Conservation (phyloP, 1,140 invertebrate species). For the Cyrtorhinus lividipennis region DNA sequence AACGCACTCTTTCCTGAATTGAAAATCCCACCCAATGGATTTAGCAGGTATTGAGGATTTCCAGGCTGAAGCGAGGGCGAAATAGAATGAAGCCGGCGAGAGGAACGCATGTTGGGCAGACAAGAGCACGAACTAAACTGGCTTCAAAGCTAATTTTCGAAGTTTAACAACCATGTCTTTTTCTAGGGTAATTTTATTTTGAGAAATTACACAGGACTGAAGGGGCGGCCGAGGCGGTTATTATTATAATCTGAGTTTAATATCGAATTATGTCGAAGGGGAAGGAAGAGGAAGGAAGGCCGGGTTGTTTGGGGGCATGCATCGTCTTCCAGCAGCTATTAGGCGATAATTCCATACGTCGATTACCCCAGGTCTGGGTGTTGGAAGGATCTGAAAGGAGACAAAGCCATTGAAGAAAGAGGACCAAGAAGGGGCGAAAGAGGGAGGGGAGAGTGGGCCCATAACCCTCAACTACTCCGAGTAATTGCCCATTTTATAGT, state of each 20-base stretch:
- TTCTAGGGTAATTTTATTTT: conserved; percentile 22
- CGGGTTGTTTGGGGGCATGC: conserved; percentile 1
- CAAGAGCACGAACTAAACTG: conserved; percentile 17
- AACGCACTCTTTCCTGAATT: too few relatives aligned
- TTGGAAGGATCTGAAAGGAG: background rate
- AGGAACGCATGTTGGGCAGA: conserved; percentile 10
- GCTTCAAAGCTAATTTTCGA: conserved; percentile 17
- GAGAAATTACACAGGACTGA: conserved; percentile 20
- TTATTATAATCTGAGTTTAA: conserved; percentile 22
- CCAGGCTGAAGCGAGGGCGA: too few relatives aligned
- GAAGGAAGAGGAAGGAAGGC: background rate
- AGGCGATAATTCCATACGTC: conserved; percentile 17
- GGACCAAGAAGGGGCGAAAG: background rate
- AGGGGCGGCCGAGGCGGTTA: conserved; percentile 17
- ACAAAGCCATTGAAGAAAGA: conserved; percentile 8
- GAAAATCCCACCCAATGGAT: too few relatives aligned
- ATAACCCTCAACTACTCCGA: background rate
- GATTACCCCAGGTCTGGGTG: conserved; percentile 11
- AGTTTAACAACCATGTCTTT: conserved; percentile 19
- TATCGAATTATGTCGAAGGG: conserved; percentile 18
- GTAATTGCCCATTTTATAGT: conserved; percentile 3
- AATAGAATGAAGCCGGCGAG: too few relatives aligned
- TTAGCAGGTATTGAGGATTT: too few relatives aligned
- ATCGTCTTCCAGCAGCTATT: conserved; percentile 12
- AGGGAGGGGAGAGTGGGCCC: background rate